These are phyloP conservation scores for Oreochromis tanganicae DNA, from an alignment of 2,113 vertebrate genomes.

Conservation along the genomic window DNA sequence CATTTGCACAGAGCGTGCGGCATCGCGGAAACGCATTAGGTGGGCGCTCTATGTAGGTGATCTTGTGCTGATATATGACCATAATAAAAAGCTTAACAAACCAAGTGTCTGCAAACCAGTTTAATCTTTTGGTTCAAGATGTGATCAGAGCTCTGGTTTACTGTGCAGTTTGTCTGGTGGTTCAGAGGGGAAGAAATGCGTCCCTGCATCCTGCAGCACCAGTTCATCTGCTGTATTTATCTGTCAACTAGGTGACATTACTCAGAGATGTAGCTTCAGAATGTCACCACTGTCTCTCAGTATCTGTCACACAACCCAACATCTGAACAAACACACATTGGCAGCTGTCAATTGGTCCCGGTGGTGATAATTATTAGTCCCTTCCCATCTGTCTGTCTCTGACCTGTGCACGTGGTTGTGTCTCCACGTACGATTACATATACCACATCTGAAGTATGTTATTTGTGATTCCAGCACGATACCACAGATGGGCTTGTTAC, in stretches of 20 bases:
- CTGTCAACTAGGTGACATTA: constrained; percentile 8
- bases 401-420: not conserved
- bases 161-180: constrained; percentile 7
- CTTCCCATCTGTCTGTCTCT: constrained; percentile 29
- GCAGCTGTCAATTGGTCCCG: constrained; percentile 34
- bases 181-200: not conserved
- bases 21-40: not conserved
- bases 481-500: not conserved
- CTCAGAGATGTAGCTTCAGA: constrained; percentile 34
- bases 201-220: not conserved
- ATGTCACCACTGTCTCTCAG: not conserved
- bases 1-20: not conserved
- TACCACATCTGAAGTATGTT: not conserved
- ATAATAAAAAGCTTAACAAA: constrained; percentile 37
- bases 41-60: not conserved
- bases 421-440: not conserved
- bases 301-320: not conserved
- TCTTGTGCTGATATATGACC: constrained; percentile 29
- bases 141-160: constrained; percentile 19
- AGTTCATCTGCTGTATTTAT: not conserved
- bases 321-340: constrained; percentile 8
- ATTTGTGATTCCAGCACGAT: not conserved
- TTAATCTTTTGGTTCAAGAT: constrained; percentile 9
- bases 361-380: constrained; percentile 46
- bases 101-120: constrained; percentile 17